Base-by-base conservation (phyloP, 2,113 vertebrate species). In the Galeopterus variegatus region DNA sequence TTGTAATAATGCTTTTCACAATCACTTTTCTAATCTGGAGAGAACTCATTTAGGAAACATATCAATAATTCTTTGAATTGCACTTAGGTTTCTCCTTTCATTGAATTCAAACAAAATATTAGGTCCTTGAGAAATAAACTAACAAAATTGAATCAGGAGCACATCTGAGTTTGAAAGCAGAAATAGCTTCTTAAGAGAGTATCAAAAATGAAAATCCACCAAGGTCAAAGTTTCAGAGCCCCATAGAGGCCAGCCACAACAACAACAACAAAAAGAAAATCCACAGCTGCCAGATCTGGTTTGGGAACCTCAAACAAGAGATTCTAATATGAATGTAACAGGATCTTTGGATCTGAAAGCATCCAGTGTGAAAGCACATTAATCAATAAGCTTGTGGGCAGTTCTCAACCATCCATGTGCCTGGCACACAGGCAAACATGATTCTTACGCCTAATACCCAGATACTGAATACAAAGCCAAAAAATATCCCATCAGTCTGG, bases 51-150 rank as follows among this genome's bases (percentile, higher is more conserved):
- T 76, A 81, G 50, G 28, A 96, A 95, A 76, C 23, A 36, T 0
- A 93, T 67, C 41, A 81, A 56, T 96, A 93, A 95, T 81, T 93
- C 21, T 81, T 64, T 75, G 54, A 92, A 79, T 36, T 65, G 11
- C 33, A 82, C 69, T 93, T 90, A 64, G 18, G 75, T 50, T 80
- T 90, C 26, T 77, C 76, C 28, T 73, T 48, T 60, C 18, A 11
- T 91, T 75, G 70, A 84, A 62, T 72, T 80, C 65, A 85, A 58
- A 67, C 31, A 67, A 94, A 90, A 69, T 23, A 31, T 60, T 41
- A 90, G 45, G 14, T 85, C 80, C 62, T 70, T 95, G 58, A 58
- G 48, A 83, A 83, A 64, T 33, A 81, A 72, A 88, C 33, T 88
- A 94, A 89, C 41, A 28, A 31, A 90, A 45, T 5, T 90, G 41